Evolutionary conservation across 1,140 invertebrate species (phyloP), one percentile per base, ranked within the genome.

Genomic region (Diorhabda carinulata): DNA sequence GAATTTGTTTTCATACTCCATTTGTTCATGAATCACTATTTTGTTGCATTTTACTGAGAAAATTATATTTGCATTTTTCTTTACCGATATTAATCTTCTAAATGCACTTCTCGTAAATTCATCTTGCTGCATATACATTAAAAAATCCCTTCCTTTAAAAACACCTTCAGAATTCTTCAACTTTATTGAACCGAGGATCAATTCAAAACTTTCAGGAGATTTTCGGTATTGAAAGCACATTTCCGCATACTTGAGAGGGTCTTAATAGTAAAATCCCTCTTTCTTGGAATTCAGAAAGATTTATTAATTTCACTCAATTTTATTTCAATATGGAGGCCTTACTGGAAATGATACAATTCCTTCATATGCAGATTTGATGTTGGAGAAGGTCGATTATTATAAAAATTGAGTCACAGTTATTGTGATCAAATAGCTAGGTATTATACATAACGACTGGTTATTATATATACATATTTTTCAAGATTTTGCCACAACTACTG

Each of bases 171-270:
- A 52, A 52, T 52, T 52, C 47, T 52, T 52, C n/a, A 52, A 52
- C 47, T 52, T 52, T 52, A 52, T 52, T 52, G 47, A 52, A 52
- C 47, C 47, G n/a, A 52, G 47, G 47, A 52, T 52, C 47, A 52
- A n/a, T 52, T 52, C 47, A 52, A 52, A 52, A 52, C 47, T 52
- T 52, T 52, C 47, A 8, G n/a, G 47, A 52, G 47, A 52, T 52
- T 52, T 52, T 52, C 6, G 47, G 47, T n/a, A 52, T 52, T n/a
- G 2, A 52, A 52, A 52, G 47, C 47, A 52, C 45, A 52, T 52
- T 52, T 52, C 8, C 8, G 8, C 45, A 9, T 52, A 52, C 47
- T n/a, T 52, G 47, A 52, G n/a, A 52, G 47, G 3, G 6, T 52
- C 47, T 52, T 52, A 8, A 6, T n/a, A 52, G 47, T 52, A 3